These are phyloP conservation scores for Octonoba sinensis DNA, from an alignment of 2,888 invertebrate genomes.

Conservation along the genomic window DNA sequence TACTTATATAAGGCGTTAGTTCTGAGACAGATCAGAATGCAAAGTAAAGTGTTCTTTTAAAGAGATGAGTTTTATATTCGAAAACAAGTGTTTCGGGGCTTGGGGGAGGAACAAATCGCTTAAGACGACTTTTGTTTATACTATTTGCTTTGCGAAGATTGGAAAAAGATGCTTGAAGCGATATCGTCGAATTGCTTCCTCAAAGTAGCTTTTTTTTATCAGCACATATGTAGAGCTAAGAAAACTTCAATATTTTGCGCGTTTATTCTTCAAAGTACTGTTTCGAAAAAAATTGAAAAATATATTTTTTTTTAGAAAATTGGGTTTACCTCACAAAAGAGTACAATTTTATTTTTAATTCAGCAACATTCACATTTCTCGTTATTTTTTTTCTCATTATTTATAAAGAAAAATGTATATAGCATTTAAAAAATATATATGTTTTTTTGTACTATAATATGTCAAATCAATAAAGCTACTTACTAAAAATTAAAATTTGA, in stretches of 20 bases:
- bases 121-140: not conserved
- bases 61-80: not conserved
- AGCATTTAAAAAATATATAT: too few species aligned
- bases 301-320: not conserved
- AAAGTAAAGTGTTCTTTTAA: conserved; percentile 2
- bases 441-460: too few species aligned
- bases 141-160: not conserved
- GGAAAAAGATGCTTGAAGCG: conserved; percentile 1
- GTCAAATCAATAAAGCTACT: too few species aligned
- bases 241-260: too few species aligned
- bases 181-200: not conserved
- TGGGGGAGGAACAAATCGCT: not conserved
- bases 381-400: not conserved
- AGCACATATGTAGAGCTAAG: too few species aligned
- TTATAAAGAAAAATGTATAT: not conserved
- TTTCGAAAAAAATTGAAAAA: too few species aligned
- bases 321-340: not conserved
- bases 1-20: not conserved
- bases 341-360: not conserved
- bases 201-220: not conserved
- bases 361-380: not conserved
- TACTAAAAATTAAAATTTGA: too few species aligned
- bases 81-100: conserved; percentile 4
- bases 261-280: too few species aligned
- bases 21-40: conserved; percentile 1